These are phyloP conservation scores for Mormyrus proboscirostris DNA, from an alignment of 2,797 vertebrate species.

Conservation along the genomic window DNA sequence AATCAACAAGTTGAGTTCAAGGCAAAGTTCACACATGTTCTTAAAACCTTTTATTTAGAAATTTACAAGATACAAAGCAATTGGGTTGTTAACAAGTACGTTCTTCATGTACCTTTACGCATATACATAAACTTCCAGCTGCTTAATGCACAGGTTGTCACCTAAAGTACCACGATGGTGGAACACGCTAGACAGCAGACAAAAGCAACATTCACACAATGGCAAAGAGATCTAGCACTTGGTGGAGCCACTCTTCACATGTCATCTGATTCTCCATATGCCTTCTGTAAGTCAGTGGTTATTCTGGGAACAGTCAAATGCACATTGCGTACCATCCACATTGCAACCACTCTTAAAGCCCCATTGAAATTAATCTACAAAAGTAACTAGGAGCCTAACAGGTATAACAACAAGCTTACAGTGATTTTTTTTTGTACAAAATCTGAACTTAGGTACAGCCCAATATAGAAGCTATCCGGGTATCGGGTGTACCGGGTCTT, in stretches of 20 bases:
- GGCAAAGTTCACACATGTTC: not conserved
- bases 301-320: conserved; percentile 67
- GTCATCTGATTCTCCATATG: conserved; percentile 42
- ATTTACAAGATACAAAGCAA: conserved; percentile 24
- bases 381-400: conserved; percentile 69
- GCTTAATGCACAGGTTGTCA: conserved; percentile 11
- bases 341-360: not conserved
- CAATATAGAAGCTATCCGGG: conserved; percentile 8
- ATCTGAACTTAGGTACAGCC: conserved; percentile 35
- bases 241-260: conserved; percentile 24
- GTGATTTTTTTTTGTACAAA: conserved; percentile 81
- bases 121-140: conserved; percentile 40
- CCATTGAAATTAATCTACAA: conserved; percentile 33
- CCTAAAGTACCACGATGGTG: conserved; percentile 23
- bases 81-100: conserved; percentile 51
- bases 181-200: conserved; percentile 32
- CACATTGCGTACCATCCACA: conserved; percentile 73
- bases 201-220: conserved; percentile 40
- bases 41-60: conserved; percentile 22
- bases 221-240: not conserved
- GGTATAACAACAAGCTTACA: conserved; percentile 58
- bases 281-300: conserved; percentile 74
- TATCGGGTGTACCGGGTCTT: conserved; percentile 34
- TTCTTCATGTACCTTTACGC: conserved; percentile 63
- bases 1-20: not conserved